Conservation (phyloP, 1,140 invertebrate genomes). For the Calephelis nemesis region DNA sequence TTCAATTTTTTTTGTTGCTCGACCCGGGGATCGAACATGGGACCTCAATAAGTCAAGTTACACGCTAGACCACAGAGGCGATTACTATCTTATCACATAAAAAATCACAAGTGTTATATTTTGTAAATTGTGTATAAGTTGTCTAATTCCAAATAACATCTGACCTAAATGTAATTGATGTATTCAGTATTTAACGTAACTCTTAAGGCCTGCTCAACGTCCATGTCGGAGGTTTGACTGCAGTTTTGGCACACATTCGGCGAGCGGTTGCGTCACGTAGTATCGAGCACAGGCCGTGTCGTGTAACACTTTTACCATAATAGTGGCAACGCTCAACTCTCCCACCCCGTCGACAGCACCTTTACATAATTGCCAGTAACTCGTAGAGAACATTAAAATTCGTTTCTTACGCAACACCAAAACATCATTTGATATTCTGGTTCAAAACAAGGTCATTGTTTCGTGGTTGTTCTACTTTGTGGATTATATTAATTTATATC, state of each 20-base stretch:
- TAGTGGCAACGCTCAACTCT: slow-evolving; percentile 46
- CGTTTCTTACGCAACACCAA: slow-evolving; percentile 58
- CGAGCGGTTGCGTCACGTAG: slow-evolving; percentile 56
- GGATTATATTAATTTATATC: slow-evolving; percentile 28
- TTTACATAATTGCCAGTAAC: slow-evolving; percentile 69
- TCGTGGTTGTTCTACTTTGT: slow-evolving; percentile 47
- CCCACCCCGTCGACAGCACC: slow-evolving; percentile 34
- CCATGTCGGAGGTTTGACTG: slow-evolving; percentile 56
- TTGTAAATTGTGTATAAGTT: too few species aligned
- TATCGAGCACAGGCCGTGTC: slow-evolving; percentile 54
- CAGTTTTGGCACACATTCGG: slow-evolving; percentile 77
- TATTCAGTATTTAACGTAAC: slow-evolving; percentile 33
- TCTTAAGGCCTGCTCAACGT: slow-evolving; percentile 38
- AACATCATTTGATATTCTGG: slow-evolving; percentile 65
- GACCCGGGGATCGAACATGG: too few species aligned
- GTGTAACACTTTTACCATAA: slow-evolving; percentile 76
- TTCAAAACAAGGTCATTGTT: slow-evolving; percentile 46
- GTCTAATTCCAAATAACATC: slow-evolving; percentile 9
- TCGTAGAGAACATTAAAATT: slow-evolving; percentile 57
- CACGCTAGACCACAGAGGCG: too few species aligned
- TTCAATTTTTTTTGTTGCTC: too few species aligned
- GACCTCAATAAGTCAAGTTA: too few species aligned
- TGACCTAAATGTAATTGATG: slow-evolving; percentile 22
- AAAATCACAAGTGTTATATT: too few species aligned
- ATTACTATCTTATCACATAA: too few species aligned